A percentile compares a stretch with the other conserved stretches of the same genome.
phyloP scores from a whole-genome alignment of 1,140 invertebrate species.

The Dendrolimus kikuchii region DNA sequence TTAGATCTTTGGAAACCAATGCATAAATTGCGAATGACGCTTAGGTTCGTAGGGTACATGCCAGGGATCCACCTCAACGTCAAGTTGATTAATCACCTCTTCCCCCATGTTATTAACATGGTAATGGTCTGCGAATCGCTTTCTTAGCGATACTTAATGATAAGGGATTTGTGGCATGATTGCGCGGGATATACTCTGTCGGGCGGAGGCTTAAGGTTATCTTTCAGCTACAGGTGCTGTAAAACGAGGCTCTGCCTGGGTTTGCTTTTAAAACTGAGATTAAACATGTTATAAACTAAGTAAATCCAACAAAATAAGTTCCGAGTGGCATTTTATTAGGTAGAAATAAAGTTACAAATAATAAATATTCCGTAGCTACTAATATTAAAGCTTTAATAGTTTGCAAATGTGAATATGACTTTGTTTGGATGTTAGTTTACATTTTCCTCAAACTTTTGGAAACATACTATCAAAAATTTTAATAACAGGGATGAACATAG shows the following conservation, averaged over 20 bases:
- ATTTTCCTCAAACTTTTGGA: too few relatives aligned
- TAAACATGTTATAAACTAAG: background rate
- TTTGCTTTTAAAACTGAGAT: background rate
- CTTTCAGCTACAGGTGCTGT: constrained; percentile 39
- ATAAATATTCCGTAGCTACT: too few relatives aligned
- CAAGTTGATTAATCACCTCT: constrained; percentile 65
- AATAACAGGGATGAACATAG: too few relatives aligned
- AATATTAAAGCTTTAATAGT: too few relatives aligned
- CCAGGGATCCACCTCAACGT: constrained; percentile 42
- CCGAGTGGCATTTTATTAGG: too few relatives aligned
- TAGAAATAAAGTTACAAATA: too few relatives aligned
- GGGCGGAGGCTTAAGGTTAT: constrained; percentile 35
- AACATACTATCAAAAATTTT: too few relatives aligned
- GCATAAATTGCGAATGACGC: constrained; percentile 57
- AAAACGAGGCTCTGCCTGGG: background rate
- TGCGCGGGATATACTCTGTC: constrained; percentile 39
- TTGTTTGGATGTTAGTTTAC: too few relatives aligned
- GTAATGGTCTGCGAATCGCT: constrained; percentile 66
- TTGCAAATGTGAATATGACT: too few relatives aligned
- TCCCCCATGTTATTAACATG: constrained; percentile 69
- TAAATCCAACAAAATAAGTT: too few relatives aligned
- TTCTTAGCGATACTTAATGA: constrained; percentile 71
- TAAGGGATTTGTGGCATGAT: constrained; percentile 65
- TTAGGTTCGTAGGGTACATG: constrained; percentile 39
- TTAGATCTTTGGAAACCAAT: constrained; percentile 45